Conservation (phyloP, 2,888 invertebrate species). For the Rhagonycha lutea region DNA sequence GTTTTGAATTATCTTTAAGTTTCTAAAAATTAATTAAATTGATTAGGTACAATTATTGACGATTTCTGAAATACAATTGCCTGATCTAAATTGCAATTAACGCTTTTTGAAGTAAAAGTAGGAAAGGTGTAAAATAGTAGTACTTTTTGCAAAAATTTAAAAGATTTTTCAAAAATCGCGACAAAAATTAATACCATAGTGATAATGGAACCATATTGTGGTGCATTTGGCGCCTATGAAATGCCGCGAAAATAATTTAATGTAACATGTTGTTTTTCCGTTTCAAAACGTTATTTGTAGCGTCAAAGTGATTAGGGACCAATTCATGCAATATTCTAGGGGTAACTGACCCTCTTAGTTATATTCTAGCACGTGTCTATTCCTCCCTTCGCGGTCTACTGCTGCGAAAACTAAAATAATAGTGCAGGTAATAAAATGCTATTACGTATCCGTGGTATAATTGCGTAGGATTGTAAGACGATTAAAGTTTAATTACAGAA, state of each 20-base stretch:
- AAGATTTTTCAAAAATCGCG: no score
- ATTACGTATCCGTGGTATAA: not conserved
- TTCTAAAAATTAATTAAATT: no score
- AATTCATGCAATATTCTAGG: slow-evolving; percentile 23
- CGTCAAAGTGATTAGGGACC: slow-evolving; percentile 25
- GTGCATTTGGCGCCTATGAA: not conserved
- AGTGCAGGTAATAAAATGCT: slow-evolving; percentile 9
- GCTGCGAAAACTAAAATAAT: slow-evolving; percentile 18
- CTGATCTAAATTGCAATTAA: no score
- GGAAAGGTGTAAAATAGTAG: no score
- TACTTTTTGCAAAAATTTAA: not conserved
- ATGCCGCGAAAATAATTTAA: slow-evolving; percentile 2
- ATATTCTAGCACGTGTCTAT: slow-evolving; percentile 27
- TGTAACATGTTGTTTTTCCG: slow-evolving; percentile 19
- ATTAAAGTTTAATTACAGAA: not conserved
- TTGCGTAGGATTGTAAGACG: not conserved
- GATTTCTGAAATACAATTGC: no score
- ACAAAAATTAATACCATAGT: not conserved
- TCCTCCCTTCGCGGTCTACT: slow-evolving; percentile 25
- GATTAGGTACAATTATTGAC: no score
- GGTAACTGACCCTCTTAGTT: slow-evolving; percentile 27
- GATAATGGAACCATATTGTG: not conserved
- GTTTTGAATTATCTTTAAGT: no score
- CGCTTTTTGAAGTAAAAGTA: no score
- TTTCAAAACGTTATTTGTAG: slow-evolving; percentile 26